Conservation (phyloP, 2,888 invertebrate genomes). For the Colletes collaris region DNA sequence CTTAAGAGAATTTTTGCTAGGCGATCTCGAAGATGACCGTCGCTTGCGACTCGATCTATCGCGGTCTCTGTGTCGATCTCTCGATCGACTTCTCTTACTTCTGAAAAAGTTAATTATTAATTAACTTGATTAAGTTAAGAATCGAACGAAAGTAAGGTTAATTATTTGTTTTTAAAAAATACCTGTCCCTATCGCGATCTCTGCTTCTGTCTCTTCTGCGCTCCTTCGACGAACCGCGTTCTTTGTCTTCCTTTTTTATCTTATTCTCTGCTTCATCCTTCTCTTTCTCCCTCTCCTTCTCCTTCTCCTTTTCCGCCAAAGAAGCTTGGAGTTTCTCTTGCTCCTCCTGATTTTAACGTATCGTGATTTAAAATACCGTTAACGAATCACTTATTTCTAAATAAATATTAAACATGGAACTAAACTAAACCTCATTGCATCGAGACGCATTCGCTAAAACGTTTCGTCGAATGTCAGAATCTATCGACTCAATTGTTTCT, state of each 20-base stretch:
- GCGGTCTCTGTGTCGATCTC: constrained; percentile 82
- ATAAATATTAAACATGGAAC: constrained; percentile 21
- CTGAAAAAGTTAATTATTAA: constrained; percentile 49
- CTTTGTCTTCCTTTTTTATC: constrained; percentile 80
- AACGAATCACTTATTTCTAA: constrained; percentile 24
- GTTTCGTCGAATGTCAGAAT: constrained; percentile 58
- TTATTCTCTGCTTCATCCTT: constrained; percentile 79
- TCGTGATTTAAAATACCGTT: constrained; percentile 39
- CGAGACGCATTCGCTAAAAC: constrained; percentile 44
- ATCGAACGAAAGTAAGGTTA: background rate
- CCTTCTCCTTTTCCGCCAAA: constrained; percentile 84
- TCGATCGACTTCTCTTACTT: constrained; percentile 82
- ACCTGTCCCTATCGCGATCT: constrained; percentile 81
- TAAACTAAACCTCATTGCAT: constrained; percentile 37
- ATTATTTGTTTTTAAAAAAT: background rate
- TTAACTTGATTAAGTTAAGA: too few species aligned
- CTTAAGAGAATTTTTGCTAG: constrained; percentile 77
- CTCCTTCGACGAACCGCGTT: constrained; percentile 80
- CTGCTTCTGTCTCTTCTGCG: constrained; percentile 81
- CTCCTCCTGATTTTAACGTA: constrained; percentile 86
- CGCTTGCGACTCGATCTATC: constrained; percentile 80
- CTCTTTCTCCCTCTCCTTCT: constrained; percentile 83
- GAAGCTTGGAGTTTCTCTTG: constrained; percentile 89
- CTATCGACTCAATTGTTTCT: constrained; percentile 58
- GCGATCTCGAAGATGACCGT: constrained; percentile 78